These are phyloP conservation scores for Chionodraco myersi DNA, from an alignment of 2,113 vertebrate genomes.

Conservation along the genomic window DNA sequence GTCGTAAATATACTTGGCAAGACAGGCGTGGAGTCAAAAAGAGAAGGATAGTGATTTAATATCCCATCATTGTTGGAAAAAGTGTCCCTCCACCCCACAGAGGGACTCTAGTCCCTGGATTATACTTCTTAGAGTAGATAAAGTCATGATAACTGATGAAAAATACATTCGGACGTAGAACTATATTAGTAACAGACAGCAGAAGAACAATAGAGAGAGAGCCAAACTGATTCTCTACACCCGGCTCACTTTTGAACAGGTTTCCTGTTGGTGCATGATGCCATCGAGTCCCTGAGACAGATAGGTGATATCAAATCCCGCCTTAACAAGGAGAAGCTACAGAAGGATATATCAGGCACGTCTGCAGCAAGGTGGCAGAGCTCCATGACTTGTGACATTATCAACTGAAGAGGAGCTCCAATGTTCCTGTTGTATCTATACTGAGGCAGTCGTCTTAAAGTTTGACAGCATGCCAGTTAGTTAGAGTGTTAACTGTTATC, in stretches of 20 bases:
- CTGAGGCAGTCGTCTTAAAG: neutral
- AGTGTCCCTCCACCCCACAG: neutral
- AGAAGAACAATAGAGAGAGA: neutral
- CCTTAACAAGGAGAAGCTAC: slow-evolving; percentile 84
- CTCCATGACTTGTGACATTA: slow-evolving; percentile 46
- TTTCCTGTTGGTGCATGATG: slow-evolving; percentile 85
- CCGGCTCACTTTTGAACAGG: slow-evolving; percentile 71
- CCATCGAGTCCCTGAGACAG: slow-evolving; percentile 86
- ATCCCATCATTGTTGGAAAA: slow-evolving; percentile 7
- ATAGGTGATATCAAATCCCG: slow-evolving; percentile 86
- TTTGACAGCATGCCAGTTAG: neutral
- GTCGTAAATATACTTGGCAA: slow-evolving; percentile 53
- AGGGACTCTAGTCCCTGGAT: neutral
- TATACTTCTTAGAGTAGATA: neutral
- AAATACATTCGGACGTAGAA: neutral
- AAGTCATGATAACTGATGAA: slow-evolving; percentile 13
- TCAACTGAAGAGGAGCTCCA: neutral
- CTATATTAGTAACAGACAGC: neutral
- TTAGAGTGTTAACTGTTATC: neutral
- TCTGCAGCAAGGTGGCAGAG: slow-evolving; percentile 74
- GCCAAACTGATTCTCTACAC: neutral
- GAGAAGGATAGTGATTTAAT: slow-evolving; percentile 41
- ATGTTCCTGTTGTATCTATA: neutral
- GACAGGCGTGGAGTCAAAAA: slow-evolving; percentile 27
- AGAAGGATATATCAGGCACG: slow-evolving; percentile 82